A percentile compares a stretch with the other conserved stretches of the same genome.
Evolutionary conservation across 2,888 invertebrate species (phyloP).

Genomic region (Achlya flavicornis): DNA sequence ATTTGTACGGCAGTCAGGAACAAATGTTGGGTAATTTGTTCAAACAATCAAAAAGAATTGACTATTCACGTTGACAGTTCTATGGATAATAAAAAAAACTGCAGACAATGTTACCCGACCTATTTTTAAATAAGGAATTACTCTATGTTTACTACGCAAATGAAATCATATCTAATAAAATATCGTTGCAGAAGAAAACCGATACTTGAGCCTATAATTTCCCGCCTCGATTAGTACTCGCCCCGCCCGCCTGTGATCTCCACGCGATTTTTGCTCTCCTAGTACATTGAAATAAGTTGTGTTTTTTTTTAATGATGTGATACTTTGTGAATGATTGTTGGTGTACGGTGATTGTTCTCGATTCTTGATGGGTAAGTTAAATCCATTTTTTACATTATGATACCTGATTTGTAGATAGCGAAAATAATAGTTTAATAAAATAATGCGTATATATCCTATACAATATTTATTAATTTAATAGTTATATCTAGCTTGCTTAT

Average conservation of each 20-base stretch:
- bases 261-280: slow-evolving; percentile 53
- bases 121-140: too few species aligned
- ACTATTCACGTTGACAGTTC: background rate
- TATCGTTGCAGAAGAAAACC: background rate
- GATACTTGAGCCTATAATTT: background rate
- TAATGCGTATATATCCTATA: too few species aligned
- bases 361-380: slow-evolving; percentile 1
- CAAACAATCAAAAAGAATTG: background rate
- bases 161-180: background rate
- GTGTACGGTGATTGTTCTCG: background rate
- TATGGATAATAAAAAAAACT: background rate
- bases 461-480: too few species aligned
- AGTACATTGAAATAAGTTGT: slow-evolving; percentile 33
- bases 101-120: background rate
- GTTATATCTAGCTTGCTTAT: too few species aligned
- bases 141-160: slow-evolving; percentile 5
- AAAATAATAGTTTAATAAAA: too few species aligned
- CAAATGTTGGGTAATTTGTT: background rate
- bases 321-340: background rate
- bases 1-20: background rate
- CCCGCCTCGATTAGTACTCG: slow-evolving; percentile 41
- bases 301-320: background rate
- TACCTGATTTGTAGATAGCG: too few species aligned
- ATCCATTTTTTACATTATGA: background rate
- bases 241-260: slow-evolving; percentile 46